Base-by-base conservation (phyloP, 2,113 vertebrate species). In the Rhegmatorhina hoffmannsi region DNA sequence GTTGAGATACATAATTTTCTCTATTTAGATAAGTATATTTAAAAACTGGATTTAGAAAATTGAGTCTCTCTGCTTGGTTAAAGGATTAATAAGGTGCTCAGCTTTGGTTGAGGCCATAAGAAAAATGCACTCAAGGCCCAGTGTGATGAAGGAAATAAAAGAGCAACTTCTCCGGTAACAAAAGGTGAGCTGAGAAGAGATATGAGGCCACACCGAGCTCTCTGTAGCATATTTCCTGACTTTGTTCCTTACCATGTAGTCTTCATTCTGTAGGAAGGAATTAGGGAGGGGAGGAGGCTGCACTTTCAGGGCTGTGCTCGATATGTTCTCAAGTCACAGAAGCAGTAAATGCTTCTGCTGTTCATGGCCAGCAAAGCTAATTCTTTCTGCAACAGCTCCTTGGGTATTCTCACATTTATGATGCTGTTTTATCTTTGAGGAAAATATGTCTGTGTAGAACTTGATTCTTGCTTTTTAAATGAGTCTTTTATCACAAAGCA, bases 41-140 rank as follows among this genome's bases (percentile, higher is more conserved):
- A 1, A 29, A 58, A 80, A 50, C 2, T 25, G 9, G 13, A 4
- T 66, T 66, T 53, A 63, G 43, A 28, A 90, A 80, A 59, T 17
- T 1, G 7, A 73, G 11, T 50, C 11, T 53, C 50, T 74, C 52
- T 80, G 4, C 24, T 86, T 88, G 31, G 28, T 67, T 74, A 63
- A 88, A 72, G 19, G 19, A 60, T 69, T 72, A 58, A 58, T 64
- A 60, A 63, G 2, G 10, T 31, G 5, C 49, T 75, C 0, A 0
- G 7, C 44, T 75, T 59, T 68, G 33, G 11, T 38, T 3, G 1
- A 29, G 7, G 11, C 23, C 3, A 0, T 44, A 44, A 64, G 36
- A 81, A 81, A 86, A 94, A 28, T 14, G 29, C 21, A 34, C 6
- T 73, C 21, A 11, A 53, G 36, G n/a, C 33, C 31, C 58, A 16